These are phyloP conservation scores for Teleogryllus occipitalis DNA, from an alignment of 1,140 invertebrate genomes.

Conservation along the genomic window DNA sequence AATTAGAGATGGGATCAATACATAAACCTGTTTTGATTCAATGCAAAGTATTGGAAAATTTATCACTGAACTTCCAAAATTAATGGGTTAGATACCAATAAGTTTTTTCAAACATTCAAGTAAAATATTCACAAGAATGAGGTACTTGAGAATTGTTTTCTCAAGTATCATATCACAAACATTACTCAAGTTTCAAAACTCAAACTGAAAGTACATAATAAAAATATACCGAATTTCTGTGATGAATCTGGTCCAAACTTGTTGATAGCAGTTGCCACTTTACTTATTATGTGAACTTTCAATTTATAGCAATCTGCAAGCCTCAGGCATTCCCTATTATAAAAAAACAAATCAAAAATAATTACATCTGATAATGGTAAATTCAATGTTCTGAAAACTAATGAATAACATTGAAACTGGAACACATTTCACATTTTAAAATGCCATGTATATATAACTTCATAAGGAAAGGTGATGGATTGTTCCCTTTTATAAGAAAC, in stretches of 20 bases:
- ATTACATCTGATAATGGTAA: neutral
- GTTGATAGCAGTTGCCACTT: conserved; percentile 48
- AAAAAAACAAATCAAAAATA: neutral
- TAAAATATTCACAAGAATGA: neutral
- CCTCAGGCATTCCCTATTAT: conserved; percentile 63
- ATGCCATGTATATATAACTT: too few relatives aligned
- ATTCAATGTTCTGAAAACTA: too few relatives aligned
- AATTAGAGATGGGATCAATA: too few relatives aligned
- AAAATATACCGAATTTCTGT: conserved; percentile 54
- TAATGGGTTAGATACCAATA: too few relatives aligned
- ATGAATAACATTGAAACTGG: too few relatives aligned
- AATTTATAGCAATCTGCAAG: conserved; percentile 66
- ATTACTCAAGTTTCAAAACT: too few relatives aligned
- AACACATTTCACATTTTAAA: too few relatives aligned
- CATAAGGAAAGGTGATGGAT: too few relatives aligned
- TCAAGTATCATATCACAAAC: neutral
- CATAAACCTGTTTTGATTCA: too few relatives aligned
- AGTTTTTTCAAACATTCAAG: neutral
- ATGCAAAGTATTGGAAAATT: too few relatives aligned
- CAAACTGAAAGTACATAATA: neutral
- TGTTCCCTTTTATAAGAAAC: too few relatives aligned
- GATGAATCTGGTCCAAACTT: conserved; percentile 55
- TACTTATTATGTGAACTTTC: conserved; percentile 63
- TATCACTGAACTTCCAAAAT: too few relatives aligned
- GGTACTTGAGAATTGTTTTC: neutral